Evolutionary conservation across 1,140 invertebrate species (phyloP), one percentile per base, ranked within the genome.

Genomic region (Stratiolaelaps scimitus): DNA sequence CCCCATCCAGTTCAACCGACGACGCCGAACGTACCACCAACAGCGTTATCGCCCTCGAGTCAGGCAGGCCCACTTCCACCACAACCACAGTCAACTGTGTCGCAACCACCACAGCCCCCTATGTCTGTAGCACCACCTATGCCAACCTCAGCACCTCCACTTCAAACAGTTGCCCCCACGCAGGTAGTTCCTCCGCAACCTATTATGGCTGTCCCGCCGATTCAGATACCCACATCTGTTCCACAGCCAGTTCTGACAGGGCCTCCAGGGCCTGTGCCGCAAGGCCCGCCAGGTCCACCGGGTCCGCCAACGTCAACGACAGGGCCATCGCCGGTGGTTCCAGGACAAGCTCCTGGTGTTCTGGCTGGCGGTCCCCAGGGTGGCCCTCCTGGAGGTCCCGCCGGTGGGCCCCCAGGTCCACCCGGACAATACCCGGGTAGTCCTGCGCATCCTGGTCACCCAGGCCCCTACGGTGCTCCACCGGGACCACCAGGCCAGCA

Each of bases 391-490:
- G 64, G 67, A 34, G 45, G 44, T 65, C 67, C 68, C 1, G 15
- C 26, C 15, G 26, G 26, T 67, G 66, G 67, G 1, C 56, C 20
- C 30, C 67, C 65, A 1, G 66, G 66, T 26, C 43, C 67, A 34
- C 45, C 67, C 40, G 46, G 46, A 1, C 28, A 64, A 15, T 66
- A 7, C 46, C 64, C 67, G 0, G 67, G 56, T 28, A 34, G 15
- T 40, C 66, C 66, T 67, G 67, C 40, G 28, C 40, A 66, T 67
- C 67, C 67, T 40, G 65, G 67, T 7, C 67, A 46, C 26, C 67
- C 53, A 17, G 67, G 67, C 5, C 67, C 67, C 26, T 30, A 26
- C 17, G 43, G n/a, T 20, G 23, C 43, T 30, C 29, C 26, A 29
- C 53, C 53, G n/a, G 53, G 53, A n/a, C 53, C 53, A 15, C 53